phyloP scores from a whole-genome alignment of 2,888 invertebrate species.

The Melolontha melolontha region DNA sequence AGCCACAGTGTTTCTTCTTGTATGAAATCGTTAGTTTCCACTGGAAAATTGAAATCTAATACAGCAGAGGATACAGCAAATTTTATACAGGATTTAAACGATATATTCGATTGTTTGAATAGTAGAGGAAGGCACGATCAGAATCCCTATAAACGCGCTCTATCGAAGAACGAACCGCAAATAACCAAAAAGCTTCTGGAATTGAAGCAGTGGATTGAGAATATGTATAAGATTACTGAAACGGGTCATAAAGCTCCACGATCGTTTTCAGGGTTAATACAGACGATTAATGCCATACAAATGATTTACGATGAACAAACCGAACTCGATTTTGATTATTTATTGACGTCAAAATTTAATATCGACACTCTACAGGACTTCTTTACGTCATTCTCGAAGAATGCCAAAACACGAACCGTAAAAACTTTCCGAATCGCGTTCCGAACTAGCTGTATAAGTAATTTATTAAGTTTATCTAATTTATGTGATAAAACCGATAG shows the following conservation, averaged over 20 bases:
- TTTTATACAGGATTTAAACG: constrained; percentile 41
- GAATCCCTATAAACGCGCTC: neutral
- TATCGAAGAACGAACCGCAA: constrained; percentile 1
- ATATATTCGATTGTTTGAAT: constrained; percentile 46
- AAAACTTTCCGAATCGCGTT: neutral
- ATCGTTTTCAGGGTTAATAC: constrained; percentile 25
- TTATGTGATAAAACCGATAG: neutral
- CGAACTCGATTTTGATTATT: neutral
- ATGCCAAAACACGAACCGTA: neutral
- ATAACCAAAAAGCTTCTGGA: neutral
- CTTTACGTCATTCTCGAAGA: neutral
- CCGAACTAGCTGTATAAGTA: neutral
- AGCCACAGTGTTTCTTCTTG: constrained; percentile 44
- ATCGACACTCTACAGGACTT: constrained; percentile 19
- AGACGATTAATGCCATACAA: constrained; percentile 20
- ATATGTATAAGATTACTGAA: constrained; percentile 14
- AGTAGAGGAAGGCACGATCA: constrained; percentile 21
- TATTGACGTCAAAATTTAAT: constrained; percentile 26
- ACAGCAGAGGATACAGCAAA: constrained; percentile 40
- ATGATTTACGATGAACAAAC: constrained; percentile 12
- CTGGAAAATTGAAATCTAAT: constrained; percentile 31
- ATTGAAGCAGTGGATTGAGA: constrained; percentile 1
- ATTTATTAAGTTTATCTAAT: neutral
- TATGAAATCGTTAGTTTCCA: constrained; percentile 39
- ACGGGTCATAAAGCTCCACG: constrained; percentile 16